Conservation (phyloP, 2,797 vertebrate species). For the Miichthys miiuy region DNA sequence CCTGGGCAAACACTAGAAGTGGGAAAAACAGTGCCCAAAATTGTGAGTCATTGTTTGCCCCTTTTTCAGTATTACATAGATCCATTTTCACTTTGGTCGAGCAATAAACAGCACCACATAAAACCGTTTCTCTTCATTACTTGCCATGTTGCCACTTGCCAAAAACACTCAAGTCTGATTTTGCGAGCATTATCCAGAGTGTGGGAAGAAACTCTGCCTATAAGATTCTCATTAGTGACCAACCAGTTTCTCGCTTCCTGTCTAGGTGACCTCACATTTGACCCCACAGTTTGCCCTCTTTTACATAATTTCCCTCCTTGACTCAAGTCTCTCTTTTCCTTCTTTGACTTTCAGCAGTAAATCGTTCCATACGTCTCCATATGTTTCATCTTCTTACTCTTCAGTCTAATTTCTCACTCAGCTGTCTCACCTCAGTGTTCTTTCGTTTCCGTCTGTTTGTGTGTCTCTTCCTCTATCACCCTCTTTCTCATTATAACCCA, state of each 20-base stretch:
- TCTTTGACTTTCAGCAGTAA: neutral
- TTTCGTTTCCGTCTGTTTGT: conserved; percentile 23
- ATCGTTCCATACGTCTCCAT: conserved; percentile 2
- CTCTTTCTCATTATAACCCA: conserved; percentile 36
- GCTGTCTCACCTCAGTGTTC: conserved; percentile 10
- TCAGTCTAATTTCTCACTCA: conserved; percentile 9
- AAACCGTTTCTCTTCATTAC: conserved; percentile 11
- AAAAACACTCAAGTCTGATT: conserved; percentile 7
- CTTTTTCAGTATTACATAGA: neutral
- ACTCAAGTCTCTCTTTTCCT: neutral
- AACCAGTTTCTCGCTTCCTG: conserved; percentile 55
- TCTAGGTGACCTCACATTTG: conserved; percentile 53
- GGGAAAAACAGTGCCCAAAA: conserved; percentile 3
- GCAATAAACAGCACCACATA: neutral
- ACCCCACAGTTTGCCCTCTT: conserved; percentile 48
- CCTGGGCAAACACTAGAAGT: conserved; percentile 11
- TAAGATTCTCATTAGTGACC: conserved; percentile 50
- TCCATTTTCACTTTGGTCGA: conserved; percentile 16
- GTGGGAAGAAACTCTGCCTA: conserved; percentile 44
- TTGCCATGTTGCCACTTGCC: neutral
- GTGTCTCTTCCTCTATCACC: conserved; percentile 13
- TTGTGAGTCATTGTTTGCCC: conserved; percentile 32
- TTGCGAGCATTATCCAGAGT: conserved; percentile 5
- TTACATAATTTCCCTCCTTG: conserved; percentile 39
- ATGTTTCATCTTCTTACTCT: conserved; percentile 27